Evolutionary conservation across 1,140 invertebrate species (phyloP), one percentile per base, ranked within the genome.

Genomic region (Aplysia californica): DNA sequence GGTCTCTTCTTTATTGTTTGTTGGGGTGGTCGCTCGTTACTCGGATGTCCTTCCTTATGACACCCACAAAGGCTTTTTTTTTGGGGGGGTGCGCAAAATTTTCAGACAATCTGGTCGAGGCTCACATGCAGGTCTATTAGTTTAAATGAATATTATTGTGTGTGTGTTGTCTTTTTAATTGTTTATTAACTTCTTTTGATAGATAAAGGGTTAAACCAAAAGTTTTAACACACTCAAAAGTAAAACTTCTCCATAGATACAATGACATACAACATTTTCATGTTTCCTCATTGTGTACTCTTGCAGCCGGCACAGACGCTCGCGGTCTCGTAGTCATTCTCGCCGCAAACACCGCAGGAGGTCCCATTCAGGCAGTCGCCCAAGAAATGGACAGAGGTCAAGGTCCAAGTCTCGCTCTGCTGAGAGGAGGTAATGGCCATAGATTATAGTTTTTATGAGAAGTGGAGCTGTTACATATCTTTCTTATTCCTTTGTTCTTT

Each of bases 331-430:
- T 29, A 74, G 71, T 72, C 65, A 67, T 23, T 78, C 79, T 26
- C 50, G 76, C 44, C 56, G 76, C 2, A 70, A 71, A 59, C 44
- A 67, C 21, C 35, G 31, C 6, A 39, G 59, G 26, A 44, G 65
- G 15, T 70, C 72, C 36, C 66, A 67, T 35, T 65, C 61, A 39
- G 58, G 58, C 21, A 78, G 74, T 65, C 70, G 71, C 2, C 76
- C 78, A 4, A 38, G 55, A 70, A 75, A 59, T 44, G 75, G 71
- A 50, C 56, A n/a, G n/a, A n/a, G n/a, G n/a, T n/a, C n/a, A n/a
- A n/a, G 80, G 6, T 82, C 80, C 31, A 68, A 75, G 29, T 84
- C 82, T 15, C 65, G 79, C 58, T 82, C 82, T 76, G 23, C 2
- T 33, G 70, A 72, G 3, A 72, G 61, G 36, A 72, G 61, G 36